phyloP scores from a whole-genome alignment of 2,888 invertebrate species.

The Antheraea assamensis region DNA sequence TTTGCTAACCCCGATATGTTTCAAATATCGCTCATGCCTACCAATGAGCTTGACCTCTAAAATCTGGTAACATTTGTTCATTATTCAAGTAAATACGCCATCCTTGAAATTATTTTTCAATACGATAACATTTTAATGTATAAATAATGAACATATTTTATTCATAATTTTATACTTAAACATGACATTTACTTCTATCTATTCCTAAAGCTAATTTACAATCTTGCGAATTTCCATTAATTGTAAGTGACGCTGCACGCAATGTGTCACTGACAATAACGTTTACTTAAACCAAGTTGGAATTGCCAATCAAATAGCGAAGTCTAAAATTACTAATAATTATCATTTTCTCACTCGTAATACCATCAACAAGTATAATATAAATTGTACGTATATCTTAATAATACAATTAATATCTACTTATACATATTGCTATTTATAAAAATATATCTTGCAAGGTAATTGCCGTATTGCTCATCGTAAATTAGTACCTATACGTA shows the following conservation, averaged over 20 bases:
- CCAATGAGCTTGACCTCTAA: not conserved
- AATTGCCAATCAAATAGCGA: constrained; percentile 7
- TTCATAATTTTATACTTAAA: not conserved
- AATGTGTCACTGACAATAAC: not conserved
- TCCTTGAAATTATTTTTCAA: not conserved
- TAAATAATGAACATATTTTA: not conserved
- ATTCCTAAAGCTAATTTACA: not conserved
- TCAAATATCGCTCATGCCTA: too few relatives aligned
- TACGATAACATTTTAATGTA: not conserved
- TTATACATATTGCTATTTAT: constrained; percentile 1
- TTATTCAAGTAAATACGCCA: not conserved
- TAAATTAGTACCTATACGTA: not conserved
- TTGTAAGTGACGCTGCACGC: too few relatives aligned
- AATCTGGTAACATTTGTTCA: not conserved
- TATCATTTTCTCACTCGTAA: constrained; percentile 51
- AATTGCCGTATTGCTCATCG: constrained; percentile 5
- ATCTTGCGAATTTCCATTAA: too few relatives aligned
- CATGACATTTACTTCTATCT: not conserved
- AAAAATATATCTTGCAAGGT: constrained; percentile 12
- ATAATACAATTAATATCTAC: not conserved
- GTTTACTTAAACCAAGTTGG: not conserved
- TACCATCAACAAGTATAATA: constrained; percentile 34
- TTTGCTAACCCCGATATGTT: too few relatives aligned
- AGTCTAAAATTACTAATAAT: constrained; percentile 23
- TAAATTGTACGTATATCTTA: constrained; percentile 3